A percentile compares a stretch with the other conserved stretches of the same genome.
phyloP scores from a whole-genome alignment of 2,888 invertebrate species.

The Teleiodes luculella region DNA sequence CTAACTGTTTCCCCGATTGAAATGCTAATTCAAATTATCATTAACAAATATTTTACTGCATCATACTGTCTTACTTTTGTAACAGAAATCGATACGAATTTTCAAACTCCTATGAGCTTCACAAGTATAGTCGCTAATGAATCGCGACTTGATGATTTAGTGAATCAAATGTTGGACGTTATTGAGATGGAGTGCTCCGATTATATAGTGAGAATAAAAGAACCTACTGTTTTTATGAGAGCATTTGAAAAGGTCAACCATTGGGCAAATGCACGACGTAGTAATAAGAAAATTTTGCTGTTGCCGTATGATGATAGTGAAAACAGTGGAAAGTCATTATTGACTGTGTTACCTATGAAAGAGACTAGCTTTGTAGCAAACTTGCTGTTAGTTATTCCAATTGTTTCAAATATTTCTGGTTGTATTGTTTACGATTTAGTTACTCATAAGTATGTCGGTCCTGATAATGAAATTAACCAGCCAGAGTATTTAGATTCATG shows the following conservation, averaged over 20 bases:
- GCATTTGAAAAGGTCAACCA: constrained; percentile 59
- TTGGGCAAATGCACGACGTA: constrained; percentile 56
- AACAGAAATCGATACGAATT: constrained; percentile 34
- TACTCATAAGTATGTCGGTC: constrained; percentile 67
- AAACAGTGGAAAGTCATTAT: constrained; percentile 23
- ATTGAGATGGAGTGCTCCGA: constrained; percentile 72
- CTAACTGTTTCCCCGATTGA: constrained; percentile 36
- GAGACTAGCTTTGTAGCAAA: constrained; percentile 55
- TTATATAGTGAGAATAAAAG: constrained; percentile 54
- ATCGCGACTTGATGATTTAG: constrained; percentile 29
- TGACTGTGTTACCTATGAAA: constrained; percentile 46
- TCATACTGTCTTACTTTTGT: constrained; percentile 58
- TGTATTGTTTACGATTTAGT: constrained; percentile 49
- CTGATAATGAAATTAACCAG: constrained; percentile 33
- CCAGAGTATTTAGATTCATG: constrained; percentile 58
- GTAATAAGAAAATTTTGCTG: constrained; percentile 65
- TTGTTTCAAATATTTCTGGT: constrained; percentile 21
- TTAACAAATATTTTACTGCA: constrained; percentile 45
- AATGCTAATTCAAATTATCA: constrained; percentile 49
- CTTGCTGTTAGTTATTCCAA: constrained; percentile 46
- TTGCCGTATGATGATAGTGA: constrained; percentile 38
- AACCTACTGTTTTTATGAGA: constrained; percentile 55
- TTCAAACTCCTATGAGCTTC: constrained; percentile 34
- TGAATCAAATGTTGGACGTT: constrained; percentile 41
- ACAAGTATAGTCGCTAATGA: constrained; percentile 39